Base-by-base conservation (phyloP, 92 coral and sea anemone species). In the Nematostella vectensis region DNA sequence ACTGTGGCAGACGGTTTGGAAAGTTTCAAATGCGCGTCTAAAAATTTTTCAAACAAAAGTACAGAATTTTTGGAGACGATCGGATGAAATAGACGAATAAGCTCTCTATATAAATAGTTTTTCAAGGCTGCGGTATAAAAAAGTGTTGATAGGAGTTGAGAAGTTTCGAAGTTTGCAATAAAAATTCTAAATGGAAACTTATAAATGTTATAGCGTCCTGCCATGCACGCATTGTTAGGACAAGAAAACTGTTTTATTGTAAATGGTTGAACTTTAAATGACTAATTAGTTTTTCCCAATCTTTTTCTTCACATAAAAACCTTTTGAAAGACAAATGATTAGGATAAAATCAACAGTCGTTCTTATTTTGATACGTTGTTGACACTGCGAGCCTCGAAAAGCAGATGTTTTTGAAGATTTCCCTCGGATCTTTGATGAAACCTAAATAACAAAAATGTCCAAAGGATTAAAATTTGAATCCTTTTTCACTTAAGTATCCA, bases 381-480 rank as follows among this genome's bases (percentile, higher is more conserved):
- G 59, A 63, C 59, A n/a, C 42, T 50, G 29, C 19, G 31, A 20
- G 70, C 23, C 33, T 33, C 59, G 38, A 0, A 11, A 17, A 52
- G 36, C 70, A 63, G 70, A 63, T 63, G 70, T 63, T 63, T 52
- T 62, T 11, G 37, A n/a, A n/a, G n/a, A n/a, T n/a, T n/a, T n/a
- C n/a, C n/a, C n/a, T n/a, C n/a, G n/a, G n/a, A n/a, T n/a, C n/a
- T n/a, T n/a, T n/a, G n/a, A n/a, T n/a, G n/a, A n/a, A n/a, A n/a
- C n/a, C n/a, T n/a, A n/a, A n/a, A n/a, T n/a, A n/a, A n/a, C n/a
- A n/a, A n/a, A n/a, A n/a, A n/a, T n/a, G n/a, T n/a, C n/a, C n/a
- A n/a, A n/a, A n/a, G n/a, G n/a, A n/a, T n/a, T n/a, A n/a, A n/a
- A n/a, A n/a, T n/a, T n/a, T n/a, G n/a, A n/a, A n/a, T n/a, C n/a